Evolutionary conservation across 2,113 vertebrate species (phyloP).

Genomic region (Coracopsis vasa): DNA sequence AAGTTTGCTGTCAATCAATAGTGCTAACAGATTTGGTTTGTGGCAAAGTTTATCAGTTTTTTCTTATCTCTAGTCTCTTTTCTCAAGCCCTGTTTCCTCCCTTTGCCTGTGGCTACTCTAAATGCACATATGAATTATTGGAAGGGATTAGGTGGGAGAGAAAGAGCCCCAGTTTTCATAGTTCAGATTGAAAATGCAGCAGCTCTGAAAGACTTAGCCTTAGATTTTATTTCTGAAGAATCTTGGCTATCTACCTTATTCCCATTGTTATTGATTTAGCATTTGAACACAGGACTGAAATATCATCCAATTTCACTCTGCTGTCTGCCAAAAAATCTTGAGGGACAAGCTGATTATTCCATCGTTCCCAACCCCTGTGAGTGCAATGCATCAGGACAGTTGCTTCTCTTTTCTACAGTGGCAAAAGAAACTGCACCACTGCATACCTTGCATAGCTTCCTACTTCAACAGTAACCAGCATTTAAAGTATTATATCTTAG

Average conservation of each 20-base stretch:
- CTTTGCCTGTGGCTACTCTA: neutral
- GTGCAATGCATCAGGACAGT: neutral
- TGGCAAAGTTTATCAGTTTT: neutral
- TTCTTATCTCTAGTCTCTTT: neutral
- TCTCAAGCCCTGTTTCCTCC: neutral
- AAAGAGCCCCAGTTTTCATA: neutral
- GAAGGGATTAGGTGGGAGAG: neutral
- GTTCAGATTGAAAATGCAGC: neutral
- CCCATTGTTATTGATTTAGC: neutral
- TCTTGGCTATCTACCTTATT: neutral
- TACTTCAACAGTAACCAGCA: neutral
- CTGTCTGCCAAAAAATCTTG: neutral
- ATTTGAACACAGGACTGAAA: neutral
- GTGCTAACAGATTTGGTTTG: neutral
- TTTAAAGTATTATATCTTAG: neutral
- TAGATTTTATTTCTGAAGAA: neutral
- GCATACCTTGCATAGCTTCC: neutral
- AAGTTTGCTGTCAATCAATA: neutral
- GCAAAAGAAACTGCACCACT: neutral
- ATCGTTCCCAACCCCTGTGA: neutral
- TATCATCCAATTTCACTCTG: neutral
- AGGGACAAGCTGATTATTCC: neutral
- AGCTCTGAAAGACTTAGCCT: neutral
- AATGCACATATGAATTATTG: neutral
- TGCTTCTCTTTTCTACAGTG: neutral